Conservation (phyloP, 2,797 vertebrate genomes). For the Carcharodon carcharias region DNA sequence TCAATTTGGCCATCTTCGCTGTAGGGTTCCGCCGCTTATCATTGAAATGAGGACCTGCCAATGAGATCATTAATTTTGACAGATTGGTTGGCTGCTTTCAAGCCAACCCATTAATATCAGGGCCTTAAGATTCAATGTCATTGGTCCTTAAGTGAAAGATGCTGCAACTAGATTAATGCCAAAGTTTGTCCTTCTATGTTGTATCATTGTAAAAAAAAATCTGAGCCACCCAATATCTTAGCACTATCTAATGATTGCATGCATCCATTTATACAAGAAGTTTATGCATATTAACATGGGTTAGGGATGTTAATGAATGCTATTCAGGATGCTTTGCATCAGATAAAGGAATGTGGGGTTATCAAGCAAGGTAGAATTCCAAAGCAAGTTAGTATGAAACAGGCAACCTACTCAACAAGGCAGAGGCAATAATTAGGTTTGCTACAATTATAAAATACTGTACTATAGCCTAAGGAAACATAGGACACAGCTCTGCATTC, state of each 20-base stretch:
- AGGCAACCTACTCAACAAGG: background rate
- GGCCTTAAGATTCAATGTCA: background rate
- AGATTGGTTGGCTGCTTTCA: background rate
- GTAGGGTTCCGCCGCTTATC: too few species aligned
- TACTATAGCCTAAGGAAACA: background rate
- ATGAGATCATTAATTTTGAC: too few species aligned
- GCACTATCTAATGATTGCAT: constrained; percentile 18
- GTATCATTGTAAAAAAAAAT: background rate
- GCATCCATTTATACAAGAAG: background rate
- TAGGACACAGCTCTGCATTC: background rate
- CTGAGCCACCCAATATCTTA: background rate
- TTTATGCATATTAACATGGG: constrained; percentile 5
- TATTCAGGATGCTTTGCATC: background rate
- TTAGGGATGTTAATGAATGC: background rate
- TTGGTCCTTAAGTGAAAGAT: background rate
- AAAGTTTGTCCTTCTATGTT: background rate
- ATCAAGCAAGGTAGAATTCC: background rate
- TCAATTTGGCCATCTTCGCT: too few species aligned
- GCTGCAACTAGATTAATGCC: background rate
- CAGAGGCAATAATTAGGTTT: background rate
- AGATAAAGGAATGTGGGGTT: background rate
- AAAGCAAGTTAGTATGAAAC: background rate
- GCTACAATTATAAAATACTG: background rate
- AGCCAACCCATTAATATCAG: background rate
- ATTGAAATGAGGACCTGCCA: too few species aligned